Conservation (phyloP, 2,888 invertebrate genomes). For the Dicyrtomina minuta region DNA sequence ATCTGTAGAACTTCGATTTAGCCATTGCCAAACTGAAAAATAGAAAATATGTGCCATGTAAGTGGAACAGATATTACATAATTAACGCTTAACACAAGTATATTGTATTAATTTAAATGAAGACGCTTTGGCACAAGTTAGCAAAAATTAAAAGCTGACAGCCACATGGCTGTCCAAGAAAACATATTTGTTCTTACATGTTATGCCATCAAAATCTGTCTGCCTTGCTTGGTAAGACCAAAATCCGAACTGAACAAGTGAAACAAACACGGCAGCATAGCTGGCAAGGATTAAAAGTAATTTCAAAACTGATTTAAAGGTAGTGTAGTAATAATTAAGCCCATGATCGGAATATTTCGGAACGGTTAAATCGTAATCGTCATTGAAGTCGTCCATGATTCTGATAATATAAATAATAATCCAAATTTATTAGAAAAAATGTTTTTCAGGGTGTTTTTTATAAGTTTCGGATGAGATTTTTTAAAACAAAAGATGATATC, state of each 20-base stretch:
- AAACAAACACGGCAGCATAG: conserved; percentile 35
- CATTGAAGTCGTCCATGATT: no score
- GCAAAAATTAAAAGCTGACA: no score
- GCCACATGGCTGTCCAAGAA: background rate
- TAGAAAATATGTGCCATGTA: background rate
- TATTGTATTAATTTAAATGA: background rate
- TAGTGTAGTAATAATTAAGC: no score
- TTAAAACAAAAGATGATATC: no score
- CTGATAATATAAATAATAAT: no score
- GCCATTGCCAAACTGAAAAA: conserved; percentile 7
- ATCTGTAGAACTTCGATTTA: background rate
- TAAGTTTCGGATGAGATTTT: no score
- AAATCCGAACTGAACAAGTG: conserved; percentile 37
- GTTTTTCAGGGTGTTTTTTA: no score
- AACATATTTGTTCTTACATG: conserved; percentile 7
- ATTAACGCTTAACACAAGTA: background rate
- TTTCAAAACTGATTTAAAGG: conserved; percentile 23
- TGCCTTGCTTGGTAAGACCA: conserved; percentile 27
- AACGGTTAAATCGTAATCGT: no score
- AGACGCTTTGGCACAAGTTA: no score
- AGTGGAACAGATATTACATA: background rate
- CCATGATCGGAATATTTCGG: no score
- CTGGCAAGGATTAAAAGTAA: conserved; percentile 18
- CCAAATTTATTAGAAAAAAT: no score
- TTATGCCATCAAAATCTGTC: background rate